Evolutionary conservation across 2,797 vertebrate genomes (phyloP).

Genomic region (Kryptopterus vitreolus): DNA sequence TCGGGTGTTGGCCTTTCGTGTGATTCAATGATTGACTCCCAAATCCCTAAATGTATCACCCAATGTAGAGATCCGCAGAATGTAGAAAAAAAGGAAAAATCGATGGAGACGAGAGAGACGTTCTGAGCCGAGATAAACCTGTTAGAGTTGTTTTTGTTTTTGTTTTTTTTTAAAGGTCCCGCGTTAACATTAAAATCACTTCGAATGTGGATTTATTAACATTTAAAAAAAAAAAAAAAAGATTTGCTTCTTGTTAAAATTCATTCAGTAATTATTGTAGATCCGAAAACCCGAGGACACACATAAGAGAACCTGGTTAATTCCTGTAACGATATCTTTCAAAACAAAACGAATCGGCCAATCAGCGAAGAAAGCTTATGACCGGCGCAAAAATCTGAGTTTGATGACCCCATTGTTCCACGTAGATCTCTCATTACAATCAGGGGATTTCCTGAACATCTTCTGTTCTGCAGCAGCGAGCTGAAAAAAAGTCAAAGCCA

Average conservation of each 20-base stretch:
- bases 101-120: background rate
- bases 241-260: too few species aligned
- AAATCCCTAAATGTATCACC: conserved; percentile 7
- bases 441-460: conserved; percentile 48
- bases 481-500: conserved; percentile 61
- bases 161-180: background rate
- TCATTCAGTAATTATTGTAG: too few species aligned
- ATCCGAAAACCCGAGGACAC: too few species aligned
- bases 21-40: conserved; percentile 3
- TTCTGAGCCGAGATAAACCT: background rate
- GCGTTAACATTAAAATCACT: background rate
- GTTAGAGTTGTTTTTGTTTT: too few species aligned
- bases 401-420: background rate
- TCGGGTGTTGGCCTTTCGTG: conserved; percentile 7
- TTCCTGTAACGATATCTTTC: too few species aligned
- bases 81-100: background rate
- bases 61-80: background rate
- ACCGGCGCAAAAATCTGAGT: background rate
- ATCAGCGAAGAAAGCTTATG: too few species aligned
- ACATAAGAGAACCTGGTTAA: too few species aligned
- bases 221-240: too few species aligned
- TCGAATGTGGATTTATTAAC: background rate
- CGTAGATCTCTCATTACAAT: conserved; percentile 17
- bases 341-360: too few species aligned
- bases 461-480: conserved; percentile 42